Conservation (phyloP, 35 echinoderm and acorn worm species). For the Strongylocentrotus purpuratus region DNA sequence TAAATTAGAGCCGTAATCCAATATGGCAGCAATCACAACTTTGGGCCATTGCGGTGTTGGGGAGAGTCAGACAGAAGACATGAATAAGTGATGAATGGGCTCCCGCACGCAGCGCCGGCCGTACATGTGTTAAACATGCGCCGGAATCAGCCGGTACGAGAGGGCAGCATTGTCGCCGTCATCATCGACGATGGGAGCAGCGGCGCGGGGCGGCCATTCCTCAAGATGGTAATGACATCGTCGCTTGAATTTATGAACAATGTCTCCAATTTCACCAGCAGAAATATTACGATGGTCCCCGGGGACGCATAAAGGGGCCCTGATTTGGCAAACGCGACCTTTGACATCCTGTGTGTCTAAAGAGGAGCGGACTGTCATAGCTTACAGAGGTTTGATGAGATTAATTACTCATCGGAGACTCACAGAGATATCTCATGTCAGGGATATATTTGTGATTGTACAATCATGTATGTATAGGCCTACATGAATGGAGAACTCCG, state of each 20-base stretch:
- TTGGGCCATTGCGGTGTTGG: not conserved
- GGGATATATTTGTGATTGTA: not conserved
- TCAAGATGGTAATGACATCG: conserved; percentile 30
- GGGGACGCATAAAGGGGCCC: not conserved
- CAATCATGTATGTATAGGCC: not conserved
- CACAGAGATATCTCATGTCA: not conserved
- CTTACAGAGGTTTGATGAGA: conserved; percentile 28
- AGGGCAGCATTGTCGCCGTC: conserved; percentile 24
- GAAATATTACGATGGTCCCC: not conserved
- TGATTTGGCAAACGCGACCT: conserved; percentile 4
- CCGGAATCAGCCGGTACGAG: conserved; percentile 22
- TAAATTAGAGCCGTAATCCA: conserved; percentile 32
- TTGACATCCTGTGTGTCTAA: conserved; percentile 21
- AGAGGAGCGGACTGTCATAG: conserved; percentile 3
- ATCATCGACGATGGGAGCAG: not conserved
- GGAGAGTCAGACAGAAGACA: conserved; percentile 25
- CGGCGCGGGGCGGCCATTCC: not conserved
- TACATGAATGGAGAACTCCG: not conserved
- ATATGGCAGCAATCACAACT: conserved; percentile 18
- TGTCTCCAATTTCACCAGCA: conserved; percentile 25
- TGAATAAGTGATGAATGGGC: conserved; percentile 40
- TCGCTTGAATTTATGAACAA: conserved; percentile 32
- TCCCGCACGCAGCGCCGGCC: not conserved
- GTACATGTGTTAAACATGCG: conserved; percentile 42
- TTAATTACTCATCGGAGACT: conserved; percentile 6